These are phyloP conservation scores for Eretmochelys imbricata DNA, from an alignment of 2,113 vertebrate genomes.

Conservation along the genomic window DNA sequence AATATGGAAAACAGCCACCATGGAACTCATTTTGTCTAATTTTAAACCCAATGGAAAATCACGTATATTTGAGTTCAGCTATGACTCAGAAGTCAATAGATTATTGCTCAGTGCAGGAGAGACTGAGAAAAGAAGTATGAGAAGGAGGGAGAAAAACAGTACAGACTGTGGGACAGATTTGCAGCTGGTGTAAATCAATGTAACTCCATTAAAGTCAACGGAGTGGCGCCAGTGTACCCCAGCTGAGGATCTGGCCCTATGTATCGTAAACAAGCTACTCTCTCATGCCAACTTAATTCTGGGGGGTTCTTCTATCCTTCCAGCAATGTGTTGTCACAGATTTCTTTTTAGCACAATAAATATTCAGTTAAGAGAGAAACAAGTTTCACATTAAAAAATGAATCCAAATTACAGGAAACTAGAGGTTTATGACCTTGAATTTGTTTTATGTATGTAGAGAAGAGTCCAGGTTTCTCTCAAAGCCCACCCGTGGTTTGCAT, in stretches of 20 bases:
- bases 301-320: background rate
- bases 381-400: background rate
- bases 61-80: background rate
- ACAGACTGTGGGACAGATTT: background rate
- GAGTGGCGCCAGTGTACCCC: rapidly evolving
- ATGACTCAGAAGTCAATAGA: background rate
- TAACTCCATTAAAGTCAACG: background rate
- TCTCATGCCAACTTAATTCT: background rate
- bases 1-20: background rate
- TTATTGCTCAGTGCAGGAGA: background rate
- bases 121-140: background rate
- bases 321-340: background rate
- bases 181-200: background rate
- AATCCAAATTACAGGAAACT: background rate
- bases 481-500: background rate
- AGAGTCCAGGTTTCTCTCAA: background rate
- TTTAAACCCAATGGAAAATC: background rate
- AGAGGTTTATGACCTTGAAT: background rate
- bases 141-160: background rate
- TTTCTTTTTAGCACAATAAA: background rate
- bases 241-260: background rate
- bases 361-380: background rate
- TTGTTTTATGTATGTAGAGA: background rate
- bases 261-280: background rate
- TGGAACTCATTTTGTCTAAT: background rate